These are phyloP conservation scores for Mergus octosetaceus DNA, from an alignment of 2,797 vertebrate species.

Conservation along the genomic window DNA sequence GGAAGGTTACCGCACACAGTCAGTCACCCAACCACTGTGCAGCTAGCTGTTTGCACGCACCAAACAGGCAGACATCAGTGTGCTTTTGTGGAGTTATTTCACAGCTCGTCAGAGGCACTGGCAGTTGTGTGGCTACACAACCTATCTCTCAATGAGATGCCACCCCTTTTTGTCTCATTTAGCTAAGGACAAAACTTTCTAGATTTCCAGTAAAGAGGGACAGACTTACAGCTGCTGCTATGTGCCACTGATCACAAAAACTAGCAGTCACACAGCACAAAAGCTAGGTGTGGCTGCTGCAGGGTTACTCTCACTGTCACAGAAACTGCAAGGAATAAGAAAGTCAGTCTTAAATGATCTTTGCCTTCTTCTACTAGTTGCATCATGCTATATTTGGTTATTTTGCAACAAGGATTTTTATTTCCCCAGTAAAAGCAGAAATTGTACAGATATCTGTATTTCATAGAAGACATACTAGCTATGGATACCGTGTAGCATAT, in stretches of 20 bases:
- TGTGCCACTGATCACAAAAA: background rate
- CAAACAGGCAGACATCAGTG: background rate
- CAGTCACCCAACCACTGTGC: accelerated
- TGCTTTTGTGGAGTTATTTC: background rate
- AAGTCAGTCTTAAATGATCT: background rate
- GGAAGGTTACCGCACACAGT: background rate
- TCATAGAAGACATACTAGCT: background rate
- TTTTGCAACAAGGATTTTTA: background rate
- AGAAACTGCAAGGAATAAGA: background rate
- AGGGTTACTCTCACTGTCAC: accelerated
- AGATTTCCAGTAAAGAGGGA: background rate
- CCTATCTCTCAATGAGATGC: background rate
- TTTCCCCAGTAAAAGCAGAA: background rate
- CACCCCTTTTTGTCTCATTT: background rate
- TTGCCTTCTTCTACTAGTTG: background rate
- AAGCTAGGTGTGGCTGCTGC: background rate
- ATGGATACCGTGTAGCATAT: background rate
- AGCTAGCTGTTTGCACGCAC: background rate
- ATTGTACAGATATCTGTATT: background rate
- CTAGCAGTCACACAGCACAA: background rate
- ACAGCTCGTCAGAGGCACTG: background rate
- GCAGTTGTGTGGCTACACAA: background rate
- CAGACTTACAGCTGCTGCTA: background rate
- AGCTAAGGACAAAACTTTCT: background rate
- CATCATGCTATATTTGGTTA: background rate